Percentiles rank a stretch among this genome's conserved stretches.
Evolutionary conservation across 2,797 vertebrate species (phyloP).

Genomic region (Anniella stebbinsi): DNA sequence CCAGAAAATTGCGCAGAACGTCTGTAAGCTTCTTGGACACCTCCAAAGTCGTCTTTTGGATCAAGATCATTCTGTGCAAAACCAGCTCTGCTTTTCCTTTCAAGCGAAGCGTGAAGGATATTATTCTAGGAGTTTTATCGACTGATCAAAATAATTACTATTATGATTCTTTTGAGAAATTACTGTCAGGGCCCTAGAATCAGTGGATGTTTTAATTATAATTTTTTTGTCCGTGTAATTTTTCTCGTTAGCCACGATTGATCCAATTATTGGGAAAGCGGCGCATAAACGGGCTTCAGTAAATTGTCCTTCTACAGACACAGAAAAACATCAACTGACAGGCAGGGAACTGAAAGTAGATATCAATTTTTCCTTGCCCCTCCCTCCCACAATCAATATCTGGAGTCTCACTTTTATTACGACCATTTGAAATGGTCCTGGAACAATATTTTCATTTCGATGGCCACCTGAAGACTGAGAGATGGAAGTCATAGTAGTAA

Average conservation of each 20-base stretch:
- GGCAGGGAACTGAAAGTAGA: no score
- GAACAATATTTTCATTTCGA: not conserved
- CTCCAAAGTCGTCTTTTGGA: not conserved
- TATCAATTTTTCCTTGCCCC: not conserved
- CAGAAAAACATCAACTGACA: not conserved
- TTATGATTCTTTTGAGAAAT: not conserved
- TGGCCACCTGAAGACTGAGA: no score
- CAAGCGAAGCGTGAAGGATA: not conserved
- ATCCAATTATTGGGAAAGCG: constrained; percentile 1
- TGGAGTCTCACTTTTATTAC: not conserved
- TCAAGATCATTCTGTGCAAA: no score
- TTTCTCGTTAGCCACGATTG: constrained; percentile 24
- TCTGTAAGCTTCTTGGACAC: no score
- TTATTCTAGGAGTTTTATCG: not conserved
- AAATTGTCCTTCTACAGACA: not conserved
- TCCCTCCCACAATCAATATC: not conserved
- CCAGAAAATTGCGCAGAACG: no score
- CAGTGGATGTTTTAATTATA: constrained; percentile 20
- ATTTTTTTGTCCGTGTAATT: not conserved
- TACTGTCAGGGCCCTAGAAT: not conserved
- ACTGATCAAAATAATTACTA: not conserved
- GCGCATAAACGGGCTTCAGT: not conserved
- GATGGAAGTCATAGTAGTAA: not conserved
- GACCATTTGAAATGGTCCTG: not conserved
- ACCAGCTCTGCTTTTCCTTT: not conserved